A percentile compares a stretch with the other conserved stretches of the same genome.
Conservation (phyloP, 2,888 invertebrate species). For the Aphodius sticticus region DNA sequence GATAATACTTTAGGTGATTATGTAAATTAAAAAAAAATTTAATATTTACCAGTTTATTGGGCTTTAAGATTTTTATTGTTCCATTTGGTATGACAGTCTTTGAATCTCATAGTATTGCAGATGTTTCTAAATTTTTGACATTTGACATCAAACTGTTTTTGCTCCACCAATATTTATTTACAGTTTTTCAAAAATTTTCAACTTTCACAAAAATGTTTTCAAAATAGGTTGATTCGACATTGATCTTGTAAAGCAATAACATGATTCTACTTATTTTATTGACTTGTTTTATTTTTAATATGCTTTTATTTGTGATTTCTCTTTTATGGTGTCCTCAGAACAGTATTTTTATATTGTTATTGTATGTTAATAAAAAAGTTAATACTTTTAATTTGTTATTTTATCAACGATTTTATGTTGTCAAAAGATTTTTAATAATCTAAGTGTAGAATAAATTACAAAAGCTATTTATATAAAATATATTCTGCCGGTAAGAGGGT, state of each 20-base stretch:
- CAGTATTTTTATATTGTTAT: neutral
- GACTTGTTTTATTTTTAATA: too few species aligned
- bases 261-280: too few species aligned
- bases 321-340: neutral
- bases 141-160: too few species aligned
- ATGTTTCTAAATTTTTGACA: too few species aligned
- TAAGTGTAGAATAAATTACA: neutral
- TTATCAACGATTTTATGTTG: neutral
- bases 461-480: neutral
- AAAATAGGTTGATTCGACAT: too few species aligned
- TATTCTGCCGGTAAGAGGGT: neutral
- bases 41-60: neutral
- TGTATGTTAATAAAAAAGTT: neutral
- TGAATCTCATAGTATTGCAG: too few species aligned
- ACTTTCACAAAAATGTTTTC: too few species aligned
- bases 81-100: neutral
- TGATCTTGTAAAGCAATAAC: too few species aligned
- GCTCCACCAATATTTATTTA: too few species aligned
- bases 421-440: neutral
- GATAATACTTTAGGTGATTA: neutral
- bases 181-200: too few species aligned
- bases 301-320: neutral
- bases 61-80: neutral
- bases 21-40: neutral
- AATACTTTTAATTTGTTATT: neutral